A percentile compares a stretch with the other conserved stretches of the same genome.
These are phyloP conservation scores for Archips crataeganus DNA, from an alignment of 2,888 invertebrate species.

Conservation along the genomic window DNA sequence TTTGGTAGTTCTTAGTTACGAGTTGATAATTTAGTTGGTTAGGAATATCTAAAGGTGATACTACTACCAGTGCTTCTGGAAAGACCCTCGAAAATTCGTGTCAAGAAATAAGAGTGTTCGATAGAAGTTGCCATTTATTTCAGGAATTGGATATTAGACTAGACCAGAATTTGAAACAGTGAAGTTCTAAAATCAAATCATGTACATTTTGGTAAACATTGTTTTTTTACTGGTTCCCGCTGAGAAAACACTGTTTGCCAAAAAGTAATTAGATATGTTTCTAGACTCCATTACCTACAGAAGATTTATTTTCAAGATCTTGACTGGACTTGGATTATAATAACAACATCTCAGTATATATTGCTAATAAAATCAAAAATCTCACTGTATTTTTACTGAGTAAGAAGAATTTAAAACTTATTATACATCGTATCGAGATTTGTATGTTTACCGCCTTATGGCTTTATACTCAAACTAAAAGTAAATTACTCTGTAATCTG, in stretches of 20 bases:
- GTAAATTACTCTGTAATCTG: background rate
- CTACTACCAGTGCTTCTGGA: background rate
- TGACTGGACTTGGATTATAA: no score
- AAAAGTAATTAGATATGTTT: no score
- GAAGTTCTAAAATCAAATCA: no score
- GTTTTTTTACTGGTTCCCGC: no score
- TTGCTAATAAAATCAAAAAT: background rate
- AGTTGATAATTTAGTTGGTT: background rate
- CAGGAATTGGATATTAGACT: background rate
- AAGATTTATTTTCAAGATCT: no score
- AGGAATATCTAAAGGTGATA: background rate
- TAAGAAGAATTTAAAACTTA: background rate
- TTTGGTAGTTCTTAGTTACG: background rate
- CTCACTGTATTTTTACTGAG: no score
- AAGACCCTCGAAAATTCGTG: background rate
- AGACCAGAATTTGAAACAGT: no score
- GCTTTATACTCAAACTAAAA: background rate
- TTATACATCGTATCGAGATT: background rate
- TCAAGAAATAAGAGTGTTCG: background rate
- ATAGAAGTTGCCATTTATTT: background rate
- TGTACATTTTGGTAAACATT: no score
- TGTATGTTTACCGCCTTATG: constrained; percentile 5
- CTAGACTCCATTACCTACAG: no score
- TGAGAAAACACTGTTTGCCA: no score
- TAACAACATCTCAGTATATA: background rate